A percentile compares a stretch with the other conserved stretches of the same genome.
Conservation (phyloP, 2,888 invertebrate species). For the Lasiommata megera region DNA sequence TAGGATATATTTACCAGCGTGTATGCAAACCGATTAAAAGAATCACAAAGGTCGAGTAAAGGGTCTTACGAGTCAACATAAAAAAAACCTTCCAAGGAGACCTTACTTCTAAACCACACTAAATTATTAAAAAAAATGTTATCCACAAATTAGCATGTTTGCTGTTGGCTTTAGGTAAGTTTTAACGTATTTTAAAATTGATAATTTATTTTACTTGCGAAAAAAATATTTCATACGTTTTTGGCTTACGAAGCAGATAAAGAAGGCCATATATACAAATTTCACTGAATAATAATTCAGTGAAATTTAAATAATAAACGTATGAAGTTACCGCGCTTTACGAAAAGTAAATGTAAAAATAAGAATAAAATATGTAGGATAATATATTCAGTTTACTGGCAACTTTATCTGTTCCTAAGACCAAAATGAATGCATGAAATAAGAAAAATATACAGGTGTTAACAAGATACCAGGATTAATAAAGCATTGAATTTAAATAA, state of each 20-base stretch:
- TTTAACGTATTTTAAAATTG: conserved; percentile 7
- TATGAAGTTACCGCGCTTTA: not conserved
- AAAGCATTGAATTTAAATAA: not conserved
- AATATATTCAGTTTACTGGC: not conserved
- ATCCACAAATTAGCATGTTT: not conserved
- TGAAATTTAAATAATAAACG: not conserved
- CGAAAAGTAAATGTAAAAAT: conserved; percentile 1
- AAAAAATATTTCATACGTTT: not conserved
- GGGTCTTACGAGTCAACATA: no score
- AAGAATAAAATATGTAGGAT: conserved; percentile 1
- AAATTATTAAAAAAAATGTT: not conserved
- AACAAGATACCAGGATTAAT: not conserved
- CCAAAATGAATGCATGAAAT: not conserved
- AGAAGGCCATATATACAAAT: not conserved
- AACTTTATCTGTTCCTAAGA: conserved; percentile 3
- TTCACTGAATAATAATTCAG: not conserved
- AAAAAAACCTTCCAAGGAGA: no score
- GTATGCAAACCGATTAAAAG: no score
- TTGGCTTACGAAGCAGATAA: not conserved
- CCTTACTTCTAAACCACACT: no score
- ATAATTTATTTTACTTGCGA: not conserved
- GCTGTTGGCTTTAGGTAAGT: conserved; percentile 6
- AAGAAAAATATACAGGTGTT: not conserved
- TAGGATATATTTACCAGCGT: no score
- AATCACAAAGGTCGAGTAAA: no score